These are phyloP conservation scores for Tuta absoluta DNA, from an alignment of 2,888 invertebrate species.

Conservation along the genomic window DNA sequence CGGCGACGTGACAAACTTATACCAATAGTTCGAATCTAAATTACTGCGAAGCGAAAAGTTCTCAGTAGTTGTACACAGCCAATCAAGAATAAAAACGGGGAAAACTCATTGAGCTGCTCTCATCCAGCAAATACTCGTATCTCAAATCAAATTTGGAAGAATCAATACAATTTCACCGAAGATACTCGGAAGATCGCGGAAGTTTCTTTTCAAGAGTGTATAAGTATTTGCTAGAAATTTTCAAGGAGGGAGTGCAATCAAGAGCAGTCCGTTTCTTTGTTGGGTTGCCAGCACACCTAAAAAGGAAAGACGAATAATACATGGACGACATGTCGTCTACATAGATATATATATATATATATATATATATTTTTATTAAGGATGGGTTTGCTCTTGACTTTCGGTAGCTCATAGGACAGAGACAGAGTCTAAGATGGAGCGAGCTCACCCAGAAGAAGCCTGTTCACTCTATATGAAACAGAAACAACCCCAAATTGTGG, in stretches of 20 bases:
- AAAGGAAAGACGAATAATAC: no score
- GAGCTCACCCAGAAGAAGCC: no score
- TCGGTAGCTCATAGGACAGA: no score
- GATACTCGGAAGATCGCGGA: conserved; percentile 30
- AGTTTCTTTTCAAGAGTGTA: conserved; percentile 39
- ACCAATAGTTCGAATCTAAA: neutral
- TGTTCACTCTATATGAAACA: no score
- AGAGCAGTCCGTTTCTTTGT: conserved; percentile 51
- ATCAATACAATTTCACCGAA: conserved; percentile 18
- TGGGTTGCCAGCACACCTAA: conserved; percentile 6
- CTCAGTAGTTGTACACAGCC: neutral
- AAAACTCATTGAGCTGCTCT: neutral
- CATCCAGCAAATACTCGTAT: conserved; percentile 12
- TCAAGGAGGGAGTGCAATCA: conserved; percentile 67
- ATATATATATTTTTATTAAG: no score
- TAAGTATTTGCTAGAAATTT: conserved; percentile 64
- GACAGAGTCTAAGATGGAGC: no score
- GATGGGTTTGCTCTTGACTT: no score
- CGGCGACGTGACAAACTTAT: neutral
- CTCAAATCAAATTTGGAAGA: conserved; percentile 13
- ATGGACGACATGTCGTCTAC: no score
- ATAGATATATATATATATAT: no score
- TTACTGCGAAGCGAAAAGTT: neutral
- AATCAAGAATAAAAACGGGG: conserved; percentile 13
- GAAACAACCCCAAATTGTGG: no score